Conservation (phyloP, 2,888 invertebrate genomes). For the Ctena decussata region DNA sequence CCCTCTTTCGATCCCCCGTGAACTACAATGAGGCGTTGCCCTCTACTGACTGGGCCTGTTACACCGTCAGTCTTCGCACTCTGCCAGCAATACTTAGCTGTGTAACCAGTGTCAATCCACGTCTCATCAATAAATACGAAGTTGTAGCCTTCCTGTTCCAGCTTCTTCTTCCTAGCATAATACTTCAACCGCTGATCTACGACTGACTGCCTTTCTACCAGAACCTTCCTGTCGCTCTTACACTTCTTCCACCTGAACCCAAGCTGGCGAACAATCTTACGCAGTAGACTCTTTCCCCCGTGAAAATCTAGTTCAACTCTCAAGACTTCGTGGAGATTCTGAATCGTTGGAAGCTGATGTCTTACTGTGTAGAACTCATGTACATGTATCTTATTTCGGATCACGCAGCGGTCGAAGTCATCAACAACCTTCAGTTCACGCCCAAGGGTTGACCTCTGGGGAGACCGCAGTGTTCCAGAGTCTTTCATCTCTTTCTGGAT, state of each 20-base stretch:
- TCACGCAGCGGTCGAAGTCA: constrained; percentile 16
- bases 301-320: constrained; percentile 8
- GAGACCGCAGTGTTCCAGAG: neutral
- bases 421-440: constrained; percentile 12
- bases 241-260: constrained; percentile 30
- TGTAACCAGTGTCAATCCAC: constrained; percentile 39
- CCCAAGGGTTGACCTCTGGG: neutral
- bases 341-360: constrained; percentile 3
- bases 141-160: constrained; percentile 4
- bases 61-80: constrained; percentile 1
- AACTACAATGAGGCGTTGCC: constrained; percentile 39
- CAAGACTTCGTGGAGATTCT: neutral
- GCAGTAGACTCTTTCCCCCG: neutral
- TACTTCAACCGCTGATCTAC: constrained; percentile 12
- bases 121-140: constrained; percentile 45
- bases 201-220: constrained; percentile 6
- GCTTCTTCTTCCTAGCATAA: constrained; percentile 15
- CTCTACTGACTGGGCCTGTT: constrained; percentile 4
- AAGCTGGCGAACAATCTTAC: neutral
- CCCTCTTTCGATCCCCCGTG: constrained; percentile 26
- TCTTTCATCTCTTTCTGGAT: neutral
- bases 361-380: constrained; percentile 23
- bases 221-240: constrained; percentile 25
- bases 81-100: constrained; percentile 44
- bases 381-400: constrained; percentile 1